Evolutionary conservation across 2,797 vertebrate genomes (phyloP), one percentile per base, ranked within the genome.

Genomic region (Thaleichthys pacificus): DNA sequence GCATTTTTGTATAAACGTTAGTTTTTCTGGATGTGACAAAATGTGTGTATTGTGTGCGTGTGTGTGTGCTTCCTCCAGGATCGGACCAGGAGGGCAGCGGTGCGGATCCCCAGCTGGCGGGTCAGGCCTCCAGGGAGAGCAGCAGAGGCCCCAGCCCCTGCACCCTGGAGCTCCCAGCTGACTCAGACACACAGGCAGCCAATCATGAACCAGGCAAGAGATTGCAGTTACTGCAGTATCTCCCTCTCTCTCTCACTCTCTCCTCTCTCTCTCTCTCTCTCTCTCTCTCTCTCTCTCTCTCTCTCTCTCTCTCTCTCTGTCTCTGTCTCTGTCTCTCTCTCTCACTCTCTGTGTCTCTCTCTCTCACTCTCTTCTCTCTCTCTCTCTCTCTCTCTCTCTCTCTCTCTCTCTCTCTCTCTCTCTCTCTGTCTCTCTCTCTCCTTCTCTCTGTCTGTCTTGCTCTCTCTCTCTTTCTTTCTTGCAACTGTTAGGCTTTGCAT

Each of bases 201-300:
- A 81, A 85, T 63, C 80, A 85, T 82, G 91, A 90, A 57, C 79
- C 85, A 80, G 90, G 93, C 89, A 82, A 92, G 89, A 65, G 0
- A 72, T 74, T 56, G 14, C 47, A 70, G 2, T 70, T 64, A 64
- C 78, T 15, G 42, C 72, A 61, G 68, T 77, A 78, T 51, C 58
- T 70, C 21, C 56, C 32, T 47, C n/a, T n/a, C n/a, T n/a, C n/a
- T n/a, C n/a, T n/a, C n/a, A n/a, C 12, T 2, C 67, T 42, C 7
- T 69, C 28, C 2, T 5, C n/a, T 17, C 49, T 32, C 3, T 54
- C 26, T 57, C 2, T 58, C 30, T 22, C 1, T 60, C 49, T 32
- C 8, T 5, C 22, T 8, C 3, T 15, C n/a, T 61, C 11, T 73
- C 8, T 68, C 24, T 28, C n/a, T 12, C 15, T 7, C 4, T 54